A percentile compares a stretch with the other conserved stretches of the same genome.
These are phyloP conservation scores for Anodontia alba DNA, from an alignment of 2,888 invertebrate genomes.

Conservation along the genomic window DNA sequence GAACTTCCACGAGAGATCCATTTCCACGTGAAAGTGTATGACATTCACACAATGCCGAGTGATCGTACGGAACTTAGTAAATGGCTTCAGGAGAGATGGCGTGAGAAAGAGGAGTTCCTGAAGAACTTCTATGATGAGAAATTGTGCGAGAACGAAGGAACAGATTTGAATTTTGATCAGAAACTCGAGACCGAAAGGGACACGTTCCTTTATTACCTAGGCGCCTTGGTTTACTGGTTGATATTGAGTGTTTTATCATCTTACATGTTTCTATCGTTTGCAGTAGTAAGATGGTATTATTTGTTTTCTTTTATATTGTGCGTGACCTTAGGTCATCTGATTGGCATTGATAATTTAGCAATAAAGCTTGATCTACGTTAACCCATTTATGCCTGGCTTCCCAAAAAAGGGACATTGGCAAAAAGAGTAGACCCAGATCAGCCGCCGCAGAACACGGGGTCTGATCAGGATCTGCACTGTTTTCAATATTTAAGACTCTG, in stretches of 20 bases:
- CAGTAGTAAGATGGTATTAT: background rate
- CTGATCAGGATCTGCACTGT: no score
- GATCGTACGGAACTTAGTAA: slow-evolving; percentile 49
- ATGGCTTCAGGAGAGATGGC: slow-evolving; percentile 84
- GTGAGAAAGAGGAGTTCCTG: slow-evolving; percentile 83
- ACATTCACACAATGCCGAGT: slow-evolving; percentile 62
- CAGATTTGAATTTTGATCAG: background rate
- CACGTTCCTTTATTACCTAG: slow-evolving; percentile 19
- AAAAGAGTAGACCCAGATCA: no score
- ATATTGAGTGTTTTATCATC: background rate
- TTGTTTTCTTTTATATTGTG: background rate
- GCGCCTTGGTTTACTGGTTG: slow-evolving; percentile 30
- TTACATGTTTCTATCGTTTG: background rate
- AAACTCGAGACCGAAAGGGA: slow-evolving; percentile 30
- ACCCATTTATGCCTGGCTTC: no score
- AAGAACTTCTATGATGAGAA: slow-evolving; percentile 66
- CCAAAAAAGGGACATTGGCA: no score
- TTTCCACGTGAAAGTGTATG: slow-evolving; percentile 88
- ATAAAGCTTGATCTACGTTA: background rate
- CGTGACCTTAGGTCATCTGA: background rate
- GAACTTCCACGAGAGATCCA: slow-evolving; percentile 91
- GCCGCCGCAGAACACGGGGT: no score
- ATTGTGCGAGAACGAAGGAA: background rate
- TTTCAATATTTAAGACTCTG: no score
- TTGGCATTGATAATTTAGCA: background rate